phyloP scores from a whole-genome alignment of 2,888 invertebrate species.

The Lydus trimaculatus region DNA sequence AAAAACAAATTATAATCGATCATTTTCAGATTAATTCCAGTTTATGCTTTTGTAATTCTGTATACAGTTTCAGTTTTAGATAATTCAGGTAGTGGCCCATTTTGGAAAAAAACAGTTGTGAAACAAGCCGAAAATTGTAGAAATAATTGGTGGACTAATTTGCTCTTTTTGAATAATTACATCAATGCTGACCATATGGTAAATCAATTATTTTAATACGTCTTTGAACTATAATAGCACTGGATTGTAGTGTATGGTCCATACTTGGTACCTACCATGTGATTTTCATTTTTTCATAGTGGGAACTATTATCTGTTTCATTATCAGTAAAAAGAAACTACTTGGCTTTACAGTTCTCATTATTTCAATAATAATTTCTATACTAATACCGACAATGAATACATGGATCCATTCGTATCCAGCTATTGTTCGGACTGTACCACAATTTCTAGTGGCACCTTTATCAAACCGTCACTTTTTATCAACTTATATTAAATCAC shows the following conservation, averaged over 20 bases:
- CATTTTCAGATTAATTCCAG: constrained; percentile 56
- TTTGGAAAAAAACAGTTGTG: constrained; percentile 65
- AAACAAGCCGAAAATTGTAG: constrained; percentile 64
- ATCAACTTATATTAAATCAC: constrained; percentile 66
- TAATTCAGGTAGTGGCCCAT: constrained; percentile 66
- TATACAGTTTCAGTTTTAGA: constrained; percentile 65
- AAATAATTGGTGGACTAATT: constrained; percentile 69
- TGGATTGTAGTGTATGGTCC: constrained; percentile 67
- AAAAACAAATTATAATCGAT: not conserved
- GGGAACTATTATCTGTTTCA: constrained; percentile 60
- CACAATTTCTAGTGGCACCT: constrained; percentile 63
- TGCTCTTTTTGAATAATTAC: constrained; percentile 69
- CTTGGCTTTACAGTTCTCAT: constrained; percentile 57
- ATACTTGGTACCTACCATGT: constrained; percentile 74
- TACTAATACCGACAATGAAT: constrained; percentile 63
- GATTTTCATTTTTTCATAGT: constrained; percentile 73
- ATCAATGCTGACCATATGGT: constrained; percentile 66
- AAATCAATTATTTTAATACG: constrained; percentile 42
- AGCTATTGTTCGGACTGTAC: constrained; percentile 65
- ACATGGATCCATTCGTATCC: constrained; percentile 62
- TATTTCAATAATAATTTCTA: constrained; percentile 56
- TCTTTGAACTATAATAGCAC: not conserved
- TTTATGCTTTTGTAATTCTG: constrained; percentile 66
- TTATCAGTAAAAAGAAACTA: constrained; percentile 59
- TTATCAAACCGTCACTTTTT: constrained; percentile 63